A percentile compares a stretch with the other conserved stretches of the same genome.
Evolutionary conservation across 2,797 vertebrate species (phyloP).

Genomic region (Strix occidentalis): DNA sequence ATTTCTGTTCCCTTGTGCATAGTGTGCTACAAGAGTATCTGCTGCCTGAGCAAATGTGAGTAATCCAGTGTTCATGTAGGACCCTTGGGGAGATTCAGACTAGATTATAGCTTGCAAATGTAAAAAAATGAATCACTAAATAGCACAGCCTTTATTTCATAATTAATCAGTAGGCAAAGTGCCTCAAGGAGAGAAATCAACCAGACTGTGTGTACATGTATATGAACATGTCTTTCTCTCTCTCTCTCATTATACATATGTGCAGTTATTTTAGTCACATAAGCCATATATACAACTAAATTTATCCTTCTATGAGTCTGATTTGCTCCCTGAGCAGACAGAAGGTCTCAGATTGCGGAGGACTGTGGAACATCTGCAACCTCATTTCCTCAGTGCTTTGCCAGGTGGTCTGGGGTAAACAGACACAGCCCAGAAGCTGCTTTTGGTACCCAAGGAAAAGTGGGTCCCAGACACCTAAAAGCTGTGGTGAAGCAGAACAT

Average conservation of each 20-base stretch:
- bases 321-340: background rate
- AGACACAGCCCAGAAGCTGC: background rate
- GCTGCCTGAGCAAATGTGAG: background rate
- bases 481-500: background rate
- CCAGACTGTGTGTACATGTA: background rate
- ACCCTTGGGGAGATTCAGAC: background rate
- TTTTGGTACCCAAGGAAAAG: background rate
- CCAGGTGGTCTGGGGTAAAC: background rate
- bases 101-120: background rate
- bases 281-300: background rate
- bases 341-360: background rate
- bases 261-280: background rate
- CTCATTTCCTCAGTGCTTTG: background rate
- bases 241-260: background rate
- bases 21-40: background rate
- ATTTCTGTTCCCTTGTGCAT: background rate
- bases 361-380: background rate
- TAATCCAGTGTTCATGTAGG: background rate
- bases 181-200: background rate
- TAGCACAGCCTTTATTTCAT: background rate
- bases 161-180: background rate
- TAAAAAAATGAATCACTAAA: background rate
- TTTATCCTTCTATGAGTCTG: background rate
- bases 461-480: background rate
- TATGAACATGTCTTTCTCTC: background rate